Evolutionary conservation across 2,888 invertebrate genomes (phyloP).

Genomic region (Xylota segnis): DNA sequence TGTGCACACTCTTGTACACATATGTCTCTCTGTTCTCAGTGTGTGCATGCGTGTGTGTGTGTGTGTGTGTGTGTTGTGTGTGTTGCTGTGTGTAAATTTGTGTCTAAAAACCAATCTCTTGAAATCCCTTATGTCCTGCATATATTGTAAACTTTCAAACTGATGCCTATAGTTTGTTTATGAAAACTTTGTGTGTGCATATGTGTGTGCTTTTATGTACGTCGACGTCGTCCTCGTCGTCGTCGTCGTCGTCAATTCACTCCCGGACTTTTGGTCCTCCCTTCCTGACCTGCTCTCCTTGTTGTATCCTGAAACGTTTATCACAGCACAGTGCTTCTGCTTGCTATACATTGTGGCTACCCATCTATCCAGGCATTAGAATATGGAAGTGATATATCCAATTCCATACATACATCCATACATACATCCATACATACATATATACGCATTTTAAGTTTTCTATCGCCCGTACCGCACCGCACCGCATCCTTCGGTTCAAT

Average conservation of each 20-base stretch:
- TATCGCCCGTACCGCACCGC: slow-evolving; percentile 41
- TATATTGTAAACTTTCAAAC: slow-evolving; percentile 77
- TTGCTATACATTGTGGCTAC: slow-evolving; percentile 52
- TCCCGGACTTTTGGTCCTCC: slow-evolving; percentile 35
- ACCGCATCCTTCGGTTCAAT: slow-evolving; percentile 31
- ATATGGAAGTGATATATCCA: slow-evolving; percentile 74
- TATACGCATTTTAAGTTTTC: slow-evolving; percentile 74
- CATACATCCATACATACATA: slow-evolving; percentile 57
- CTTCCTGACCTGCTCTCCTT: slow-evolving; percentile 22
- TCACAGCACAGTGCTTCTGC: slow-evolving; percentile 57
- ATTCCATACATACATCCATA: slow-evolving; percentile 61
- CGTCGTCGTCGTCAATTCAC: slow-evolving; percentile 55
- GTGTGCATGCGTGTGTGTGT: background rate
- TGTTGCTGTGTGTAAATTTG: slow-evolving; percentile 44
- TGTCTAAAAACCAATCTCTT: slow-evolving; percentile 76
- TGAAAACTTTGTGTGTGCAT: slow-evolving; percentile 67
- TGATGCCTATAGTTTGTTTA: slow-evolving; percentile 77
- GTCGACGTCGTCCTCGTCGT: slow-evolving; percentile 49
- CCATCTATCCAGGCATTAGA: slow-evolving; percentile 75
- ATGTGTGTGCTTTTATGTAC: slow-evolving; percentile 66
- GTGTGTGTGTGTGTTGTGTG: background rate
- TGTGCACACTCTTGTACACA: slow-evolving; percentile 53
- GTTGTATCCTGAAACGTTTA: slow-evolving; percentile 55
- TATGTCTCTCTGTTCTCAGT: slow-evolving; percentile 12
- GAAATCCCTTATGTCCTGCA: slow-evolving; percentile 77